phyloP scores from a whole-genome alignment of 2,888 invertebrate species.

The Acheta domesticus region DNA sequence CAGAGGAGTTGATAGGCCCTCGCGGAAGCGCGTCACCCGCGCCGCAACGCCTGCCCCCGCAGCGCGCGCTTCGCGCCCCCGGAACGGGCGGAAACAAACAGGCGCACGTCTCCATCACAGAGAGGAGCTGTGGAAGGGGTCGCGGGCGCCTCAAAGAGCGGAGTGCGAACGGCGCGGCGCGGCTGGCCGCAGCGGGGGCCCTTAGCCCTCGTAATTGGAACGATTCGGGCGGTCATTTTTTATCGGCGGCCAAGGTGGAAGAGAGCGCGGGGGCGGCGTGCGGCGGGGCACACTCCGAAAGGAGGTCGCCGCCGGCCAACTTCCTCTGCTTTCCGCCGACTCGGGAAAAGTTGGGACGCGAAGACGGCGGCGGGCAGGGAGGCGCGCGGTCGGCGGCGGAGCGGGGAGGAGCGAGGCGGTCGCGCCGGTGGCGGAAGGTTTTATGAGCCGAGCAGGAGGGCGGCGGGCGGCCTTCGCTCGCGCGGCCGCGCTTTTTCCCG shows the following conservation, averaged over 20 bases:
- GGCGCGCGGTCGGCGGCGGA: neutral
- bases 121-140: too few relatives aligned
- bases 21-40: too few relatives aligned
- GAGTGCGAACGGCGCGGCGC: too few relatives aligned
- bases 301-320: neutral
- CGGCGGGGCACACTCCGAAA: neutral
- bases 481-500: too few relatives aligned
- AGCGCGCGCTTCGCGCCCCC: too few relatives aligned
- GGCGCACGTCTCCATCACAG: too few relatives aligned
- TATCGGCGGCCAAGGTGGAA: conserved; percentile 3
- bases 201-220: conserved; percentile 18
- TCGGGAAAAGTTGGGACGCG: neutral
- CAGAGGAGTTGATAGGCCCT: too few relatives aligned
- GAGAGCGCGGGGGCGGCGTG: neutral
- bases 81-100: too few relatives aligned
- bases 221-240: neutral
- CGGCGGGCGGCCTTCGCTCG: neutral
- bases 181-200: neutral
- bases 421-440: too few relatives aligned
- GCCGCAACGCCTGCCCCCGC: too few relatives aligned
- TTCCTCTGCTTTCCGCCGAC: neutral
- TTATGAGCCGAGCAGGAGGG: neutral
- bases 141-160: too few relatives aligned
- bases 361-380: neutral
- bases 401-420: too few relatives aligned